Percentiles rank a stretch among this genome's conserved stretches.
Evolutionary conservation across 1,140 invertebrate genomes (phyloP).

Genomic region (Ptiloglossa arizonensis): DNA sequence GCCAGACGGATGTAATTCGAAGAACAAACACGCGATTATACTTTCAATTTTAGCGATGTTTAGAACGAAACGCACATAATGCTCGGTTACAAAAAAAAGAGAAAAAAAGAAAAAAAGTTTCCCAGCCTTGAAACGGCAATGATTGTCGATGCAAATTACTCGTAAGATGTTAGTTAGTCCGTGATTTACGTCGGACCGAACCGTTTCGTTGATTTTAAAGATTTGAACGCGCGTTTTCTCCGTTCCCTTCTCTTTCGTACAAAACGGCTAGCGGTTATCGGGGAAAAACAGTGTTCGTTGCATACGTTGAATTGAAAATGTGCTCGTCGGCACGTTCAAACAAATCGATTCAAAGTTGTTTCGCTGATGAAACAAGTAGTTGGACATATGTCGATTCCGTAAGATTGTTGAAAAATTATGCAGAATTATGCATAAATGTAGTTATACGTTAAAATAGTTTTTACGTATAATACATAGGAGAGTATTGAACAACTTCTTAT

Average conservation of each 20-base stretch:
- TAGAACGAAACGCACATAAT: background rate
- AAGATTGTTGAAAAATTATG: no score
- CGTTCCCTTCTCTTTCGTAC: background rate
- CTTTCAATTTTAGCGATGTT: background rate
- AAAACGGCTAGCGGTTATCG: background rate
- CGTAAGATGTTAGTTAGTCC: background rate
- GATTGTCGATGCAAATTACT: slow-evolving; percentile 5
- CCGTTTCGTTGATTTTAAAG: background rate
- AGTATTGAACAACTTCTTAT: no score
- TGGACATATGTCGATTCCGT: no score
- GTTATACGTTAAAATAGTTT: no score
- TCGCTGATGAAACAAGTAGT: no score
- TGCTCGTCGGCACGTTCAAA: background rate
- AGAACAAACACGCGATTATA: background rate
- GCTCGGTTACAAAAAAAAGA: background rate
- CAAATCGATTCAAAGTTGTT: background rate
- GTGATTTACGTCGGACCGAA: background rate
- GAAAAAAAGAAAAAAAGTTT: background rate
- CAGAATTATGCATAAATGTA: no score
- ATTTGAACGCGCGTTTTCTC: background rate
- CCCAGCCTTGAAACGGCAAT: background rate
- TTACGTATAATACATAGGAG: no score
- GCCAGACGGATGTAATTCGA: background rate
- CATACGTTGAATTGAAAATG: background rate
- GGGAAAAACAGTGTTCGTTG: background rate